Evolutionary conservation across 2,797 vertebrate genomes (phyloP).

Genomic region (Gobionotothen gibberifrons): DNA sequence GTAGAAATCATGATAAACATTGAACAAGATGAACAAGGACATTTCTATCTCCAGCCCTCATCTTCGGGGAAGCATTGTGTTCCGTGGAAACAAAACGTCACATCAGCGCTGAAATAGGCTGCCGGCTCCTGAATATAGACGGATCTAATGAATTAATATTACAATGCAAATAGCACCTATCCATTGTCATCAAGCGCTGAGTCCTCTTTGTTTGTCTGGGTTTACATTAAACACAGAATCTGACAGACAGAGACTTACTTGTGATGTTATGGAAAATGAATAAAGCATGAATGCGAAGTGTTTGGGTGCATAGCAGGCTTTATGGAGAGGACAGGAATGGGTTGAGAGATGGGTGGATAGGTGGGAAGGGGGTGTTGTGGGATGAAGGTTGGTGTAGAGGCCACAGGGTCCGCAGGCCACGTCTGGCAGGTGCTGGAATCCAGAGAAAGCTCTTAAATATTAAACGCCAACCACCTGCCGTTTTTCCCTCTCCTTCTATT

Average conservation of each 20-base stretch:
- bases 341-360: conserved; percentile 26
- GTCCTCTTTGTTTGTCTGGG: conserved; percentile 66
- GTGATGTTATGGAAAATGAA: conserved; percentile 72
- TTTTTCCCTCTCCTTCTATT: conserved; percentile 70
- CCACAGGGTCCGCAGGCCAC: conserved; percentile 66
- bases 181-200: conserved; percentile 60
- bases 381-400: conserved; percentile 48
- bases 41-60: conserved; percentile 57
- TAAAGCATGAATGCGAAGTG: conserved; percentile 71
- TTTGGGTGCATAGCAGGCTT: conserved; percentile 62
- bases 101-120: conserved; percentile 45
- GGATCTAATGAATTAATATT: conserved; percentile 59
- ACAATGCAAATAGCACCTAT: conserved; percentile 66
- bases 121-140: conserved; percentile 28
- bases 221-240: conserved; percentile 68
- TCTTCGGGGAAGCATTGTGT: conserved; percentile 45
- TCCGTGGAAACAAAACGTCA: conserved; percentile 45
- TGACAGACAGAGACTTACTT: conserved; percentile 52
- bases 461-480: conserved; percentile 80
- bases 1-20: conserved; percentile 66
- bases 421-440: conserved; percentile 71
- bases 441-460: conserved; percentile 81
- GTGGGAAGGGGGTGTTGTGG: conserved; percentile 18
- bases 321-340: conserved; percentile 30
- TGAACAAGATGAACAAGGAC: conserved; percentile 69